Evolutionary conservation across 2,113 vertebrate species (phyloP), one percentile per base, ranked within the genome.

Genomic region (Gallinago jamesoni): DNA sequence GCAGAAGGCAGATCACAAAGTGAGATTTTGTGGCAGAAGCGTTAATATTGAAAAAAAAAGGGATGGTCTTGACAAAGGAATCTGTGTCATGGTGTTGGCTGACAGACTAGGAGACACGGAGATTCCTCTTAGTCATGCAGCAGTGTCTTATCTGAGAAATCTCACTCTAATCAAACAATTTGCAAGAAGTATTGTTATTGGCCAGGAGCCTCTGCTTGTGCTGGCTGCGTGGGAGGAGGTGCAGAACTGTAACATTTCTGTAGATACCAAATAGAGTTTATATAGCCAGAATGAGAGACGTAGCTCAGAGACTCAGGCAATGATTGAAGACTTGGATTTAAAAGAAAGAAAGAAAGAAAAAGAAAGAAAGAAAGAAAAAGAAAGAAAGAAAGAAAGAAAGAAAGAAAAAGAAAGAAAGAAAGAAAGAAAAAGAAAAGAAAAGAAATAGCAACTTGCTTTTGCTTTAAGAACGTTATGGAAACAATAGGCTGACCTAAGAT

Each of bases 131-230:
- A 97, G 98, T 96, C 97, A 98, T 72, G 72, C 94, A 68, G 90
- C 89, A 64, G 98, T 98, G 97, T 98, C 98, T 98, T 98, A 98
- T 97, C 98, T 99, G 91, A 98, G 98, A 93, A 98, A 98, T 95
- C 97, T 99, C 94, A 98, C 97, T 80, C 96, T 98, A 89, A 98
- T 99, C 76, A 98, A 98, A 96, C 98, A 98, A 97, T 98, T 99
- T 89, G 98, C 98, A 94, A 98, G 98, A 96, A 98, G 97, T 86
- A 89, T 98, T 95, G 98, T 98, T 93, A 97, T 99, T 74, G 98
- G 98, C 97, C 97, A 96, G 98, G 98, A 99, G 96, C 97, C 98
- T 64, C 98, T 97, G 19, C 68, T 98, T 90, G 95, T 98, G 92
- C 98, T 96, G 52, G 97, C 98, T 60, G 97, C 96, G 90, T 98